Base-by-base conservation (phyloP, 2,113 vertebrate genomes). In the Eleginops maclovinus region DNA sequence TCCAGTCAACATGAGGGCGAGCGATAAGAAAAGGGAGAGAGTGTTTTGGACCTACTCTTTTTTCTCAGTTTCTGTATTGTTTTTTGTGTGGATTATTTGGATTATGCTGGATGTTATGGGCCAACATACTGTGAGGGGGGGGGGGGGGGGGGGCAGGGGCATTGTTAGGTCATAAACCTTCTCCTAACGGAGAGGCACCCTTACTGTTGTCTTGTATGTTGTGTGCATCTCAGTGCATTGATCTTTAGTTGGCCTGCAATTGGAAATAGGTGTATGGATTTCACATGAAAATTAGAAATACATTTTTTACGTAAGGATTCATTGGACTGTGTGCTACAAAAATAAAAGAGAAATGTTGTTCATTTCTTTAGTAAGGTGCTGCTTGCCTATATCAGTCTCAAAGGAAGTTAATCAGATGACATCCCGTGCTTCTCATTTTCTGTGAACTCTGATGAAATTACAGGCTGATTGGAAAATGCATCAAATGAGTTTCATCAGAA, bases 1-100 rank as follows among this genome's bases (percentile, higher is more conserved):
- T 94, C 89, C 92, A 93, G 94, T 94, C 92, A 92, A 94, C 91
- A 93, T 91, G 88, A 91, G 84, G 72, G 87, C 93, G 91, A 94
- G 86, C 53, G 47, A 90, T 88, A 87, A 91, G 83, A 83, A n/a
- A 85, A 89, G 77, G 72, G 79, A 88, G 63, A 75, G 81, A 76
- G 65, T 78, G 60, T 75, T 56, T 55, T 13, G 56, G 81, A 83
- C 74, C 75, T n/a, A 22, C 81, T 71, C 77, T 75, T 59, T 79
- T 82, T 87, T 55, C 71, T 86, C 69, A 60, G 78, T 65, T 74
- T n/a, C n/a, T 85, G 75, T 87, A 87, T 70, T 58, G 54, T 26
- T 72, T 79, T 84, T 59, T 83, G 65, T 71, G 73, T 83, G 66
- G 47, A 82, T 86, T 79, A 70, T 83, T 86, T 88, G 64, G 71